These are phyloP conservation scores for Champsocephalus esox DNA, from an alignment of 2,797 vertebrate species.

Conservation along the genomic window DNA sequence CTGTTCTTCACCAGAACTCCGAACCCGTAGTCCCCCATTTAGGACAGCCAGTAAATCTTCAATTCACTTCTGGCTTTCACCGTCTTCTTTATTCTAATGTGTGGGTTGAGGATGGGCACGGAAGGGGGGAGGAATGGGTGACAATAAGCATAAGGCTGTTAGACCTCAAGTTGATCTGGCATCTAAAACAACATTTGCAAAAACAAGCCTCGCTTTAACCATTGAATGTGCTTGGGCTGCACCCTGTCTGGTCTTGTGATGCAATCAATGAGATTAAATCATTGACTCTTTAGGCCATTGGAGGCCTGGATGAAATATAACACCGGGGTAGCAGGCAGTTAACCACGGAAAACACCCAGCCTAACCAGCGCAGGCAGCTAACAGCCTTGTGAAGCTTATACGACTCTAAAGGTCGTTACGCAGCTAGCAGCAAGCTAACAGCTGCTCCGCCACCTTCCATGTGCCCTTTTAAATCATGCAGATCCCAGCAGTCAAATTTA, in stretches of 20 bases:
- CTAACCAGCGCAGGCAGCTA: conserved; percentile 59
- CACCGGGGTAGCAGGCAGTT: conserved; percentile 52
- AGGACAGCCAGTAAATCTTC: conserved; percentile 84
- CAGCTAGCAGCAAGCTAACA: conserved; percentile 84
- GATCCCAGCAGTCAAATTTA: conserved; percentile 51
- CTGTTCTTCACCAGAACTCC: conserved; percentile 99
- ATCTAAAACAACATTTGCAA: conserved; percentile 16
- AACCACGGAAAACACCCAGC: conserved; percentile 68
- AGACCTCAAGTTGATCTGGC: conserved; percentile 59
- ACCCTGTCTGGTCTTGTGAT: conserved; percentile 80
- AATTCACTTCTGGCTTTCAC: conserved; percentile 77
- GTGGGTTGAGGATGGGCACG: not conserved
- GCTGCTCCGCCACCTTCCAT: conserved; percentile 80
- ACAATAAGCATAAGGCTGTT: conserved; percentile 44
- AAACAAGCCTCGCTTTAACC: conserved; percentile 53
- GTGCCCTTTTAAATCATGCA: conserved; percentile 76
- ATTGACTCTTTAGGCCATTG: conserved; percentile 71
- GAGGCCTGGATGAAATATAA: conserved; percentile 74
- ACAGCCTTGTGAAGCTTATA: conserved; percentile 62
- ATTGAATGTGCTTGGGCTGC: conserved; percentile 69
- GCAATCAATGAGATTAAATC: conserved; percentile 81
- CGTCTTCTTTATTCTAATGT: conserved; percentile 74
- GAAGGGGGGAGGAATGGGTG: not conserved
- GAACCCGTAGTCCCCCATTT: conserved; percentile 99
- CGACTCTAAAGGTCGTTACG: conserved; percentile 82